Conservation (phyloP, 1,140 invertebrate species). For the Leptinotarsa lineolata region DNA sequence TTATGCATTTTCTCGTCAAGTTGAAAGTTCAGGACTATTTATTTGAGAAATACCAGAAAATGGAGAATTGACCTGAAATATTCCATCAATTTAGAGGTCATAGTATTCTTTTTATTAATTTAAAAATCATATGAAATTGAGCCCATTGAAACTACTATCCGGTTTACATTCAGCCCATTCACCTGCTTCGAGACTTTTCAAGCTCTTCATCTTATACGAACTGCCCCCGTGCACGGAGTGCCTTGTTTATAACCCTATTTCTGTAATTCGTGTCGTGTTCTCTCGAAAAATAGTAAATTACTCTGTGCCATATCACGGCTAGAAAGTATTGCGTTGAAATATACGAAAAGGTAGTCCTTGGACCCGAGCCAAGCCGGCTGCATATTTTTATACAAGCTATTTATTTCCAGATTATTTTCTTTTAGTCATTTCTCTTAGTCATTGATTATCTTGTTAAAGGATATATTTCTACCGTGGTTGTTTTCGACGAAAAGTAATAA, state of each 20-base stretch:
- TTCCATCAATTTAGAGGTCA: too few species aligned
- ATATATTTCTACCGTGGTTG: neutral
- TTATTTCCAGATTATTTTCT: conserved; percentile 7
- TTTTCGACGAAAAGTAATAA: neutral
- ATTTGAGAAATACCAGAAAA: too few species aligned
- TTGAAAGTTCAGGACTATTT: too few species aligned
- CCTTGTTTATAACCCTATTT: conserved; percentile 1
- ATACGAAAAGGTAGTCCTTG: neutral
- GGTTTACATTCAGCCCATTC: too few species aligned
- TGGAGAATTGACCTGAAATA: too few species aligned
- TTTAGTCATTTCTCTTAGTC: conserved; percentile 3
- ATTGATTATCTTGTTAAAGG: neutral
- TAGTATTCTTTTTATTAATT: too few species aligned
- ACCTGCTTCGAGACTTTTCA: too few species aligned
- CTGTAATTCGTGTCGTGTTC: neutral
- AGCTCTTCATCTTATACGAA: too few species aligned
- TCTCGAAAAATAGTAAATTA: neutral
- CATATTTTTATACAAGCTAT: conserved; percentile 7
- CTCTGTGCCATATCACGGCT: conserved; percentile 2
- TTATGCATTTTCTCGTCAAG: too few species aligned
- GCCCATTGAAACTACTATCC: too few species aligned
- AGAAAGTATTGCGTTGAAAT: neutral
- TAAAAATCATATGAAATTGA: too few species aligned
- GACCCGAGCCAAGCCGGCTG: neutral
- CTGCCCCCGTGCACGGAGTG: too few species aligned